Base-by-base conservation (phyloP, 2,888 invertebrate genomes). In the Teinopalpus imperialis region DNA sequence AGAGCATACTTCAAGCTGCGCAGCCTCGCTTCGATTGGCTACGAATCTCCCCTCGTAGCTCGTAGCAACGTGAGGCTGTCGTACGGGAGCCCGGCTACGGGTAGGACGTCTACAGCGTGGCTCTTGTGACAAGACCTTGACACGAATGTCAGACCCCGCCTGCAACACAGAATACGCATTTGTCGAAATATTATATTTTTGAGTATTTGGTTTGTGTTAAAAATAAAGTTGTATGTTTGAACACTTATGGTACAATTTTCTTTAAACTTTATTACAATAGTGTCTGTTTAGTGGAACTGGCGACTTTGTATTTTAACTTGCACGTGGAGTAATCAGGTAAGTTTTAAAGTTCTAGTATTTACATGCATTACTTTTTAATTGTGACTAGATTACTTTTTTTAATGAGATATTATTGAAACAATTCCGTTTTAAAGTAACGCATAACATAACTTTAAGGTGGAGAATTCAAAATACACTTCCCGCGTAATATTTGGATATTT, bases 11-110 rank as follows among this genome's bases (percentile, higher is more conserved):
- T 59, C 60, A 59, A 56, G 61, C 66, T 64, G 74, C 75, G 76
- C 82, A 83, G 81, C 83, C 71, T 81, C 80, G 62, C 77, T 88
- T 87, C 88, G 88, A 88, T 88, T 88, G 87, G 87, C 87, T 68
- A 76, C 82, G 74, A 59, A 77, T 79, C 76, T 75, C 82, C 77
- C 81, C 80, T 77, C 81, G 83, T 85, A 86, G 87, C 85, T 79
- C 80, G 81, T 86, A 81, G 85, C 86, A 83, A 86, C 86, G 82
- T 75, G 83, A 76, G 76, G 69, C 80, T 86, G 80, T 87, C 78
- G 83, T 82, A 72, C 82, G 76, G 81, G 81, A 73, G 73, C 69
- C 67, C 74, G 74, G 81, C 81, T 81, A 76, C 87, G 74, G 66
- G 70, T 75, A 81, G 81, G 85, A 78, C 86, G 87, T 76, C 77